A percentile compares a stretch with the other conserved stretches of the same genome.
These are phyloP conservation scores for Melieria omissa DNA, from an alignment of 2,888 invertebrate species.

Conservation along the genomic window DNA sequence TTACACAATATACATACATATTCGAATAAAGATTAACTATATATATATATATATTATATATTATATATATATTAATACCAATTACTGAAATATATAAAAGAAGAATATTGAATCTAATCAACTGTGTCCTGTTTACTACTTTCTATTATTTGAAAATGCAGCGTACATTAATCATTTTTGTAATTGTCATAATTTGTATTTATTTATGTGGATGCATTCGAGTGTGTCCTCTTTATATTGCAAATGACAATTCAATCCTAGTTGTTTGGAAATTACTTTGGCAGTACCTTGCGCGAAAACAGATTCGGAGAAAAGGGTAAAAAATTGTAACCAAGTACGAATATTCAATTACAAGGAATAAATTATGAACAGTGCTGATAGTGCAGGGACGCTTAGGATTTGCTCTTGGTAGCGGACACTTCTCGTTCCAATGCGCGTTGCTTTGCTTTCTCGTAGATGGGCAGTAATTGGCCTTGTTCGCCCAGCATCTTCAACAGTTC, in stretches of 20 bases:
- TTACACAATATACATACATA: constrained; percentile 33
- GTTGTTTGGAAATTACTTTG: no score
- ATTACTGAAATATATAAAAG: constrained; percentile 34
- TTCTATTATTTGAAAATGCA: not conserved
- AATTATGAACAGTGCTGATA: no score
- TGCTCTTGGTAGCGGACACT: constrained; percentile 67
- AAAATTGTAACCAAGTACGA: no score
- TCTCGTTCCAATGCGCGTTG: constrained; percentile 78
- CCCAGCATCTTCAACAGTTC: constrained; percentile 92
- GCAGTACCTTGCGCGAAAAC: no score
- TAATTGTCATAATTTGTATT: not conserved
- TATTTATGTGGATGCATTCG: not conserved
- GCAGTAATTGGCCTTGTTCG: constrained; percentile 88
- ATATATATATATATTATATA: constrained; percentile 34
- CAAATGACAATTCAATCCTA: no score
- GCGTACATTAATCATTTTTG: not conserved
- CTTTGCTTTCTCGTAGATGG: constrained; percentile 90
- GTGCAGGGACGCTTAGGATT: constrained; percentile 43
- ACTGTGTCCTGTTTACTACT: not conserved
- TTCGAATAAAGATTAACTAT: constrained; percentile 31
- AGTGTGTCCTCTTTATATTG: no score
- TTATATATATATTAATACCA: constrained; percentile 35
- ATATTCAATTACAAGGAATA: no score
- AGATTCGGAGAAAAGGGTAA: no score
- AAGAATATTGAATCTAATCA: not conserved